Conservation (phyloP, 2,113 vertebrate genomes). For the Tragulus kanchil region DNA sequence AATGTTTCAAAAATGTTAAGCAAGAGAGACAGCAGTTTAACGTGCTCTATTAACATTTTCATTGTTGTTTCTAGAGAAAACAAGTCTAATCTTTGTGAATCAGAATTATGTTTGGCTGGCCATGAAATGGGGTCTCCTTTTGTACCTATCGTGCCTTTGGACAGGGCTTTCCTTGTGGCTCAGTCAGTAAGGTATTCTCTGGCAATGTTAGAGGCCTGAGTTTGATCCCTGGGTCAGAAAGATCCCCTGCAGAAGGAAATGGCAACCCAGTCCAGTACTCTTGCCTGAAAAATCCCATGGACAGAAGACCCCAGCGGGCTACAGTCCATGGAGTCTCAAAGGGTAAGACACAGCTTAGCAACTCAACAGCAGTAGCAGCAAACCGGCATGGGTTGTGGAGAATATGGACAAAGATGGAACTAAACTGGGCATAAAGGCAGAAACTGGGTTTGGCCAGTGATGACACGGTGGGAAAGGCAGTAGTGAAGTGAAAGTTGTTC, state of each 20-base stretch:
- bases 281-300: neutral
- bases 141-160: neutral
- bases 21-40: neutral
- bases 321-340: neutral
- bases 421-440: neutral
- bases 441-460: neutral
- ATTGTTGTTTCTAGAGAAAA: neutral
- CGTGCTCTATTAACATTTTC: neutral
- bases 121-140: slow-evolving; percentile 26
- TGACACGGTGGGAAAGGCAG: neutral
- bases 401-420: neutral
- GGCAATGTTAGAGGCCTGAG: neutral
- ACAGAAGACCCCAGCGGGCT: neutral
- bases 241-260: neutral
- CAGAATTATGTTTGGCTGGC: neutral
- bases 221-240: neutral
- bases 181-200: neutral
- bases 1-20: slow-evolving; percentile 48
- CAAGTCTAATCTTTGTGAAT: neutral
- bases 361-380: neutral
- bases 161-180: neutral
- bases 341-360: neutral
- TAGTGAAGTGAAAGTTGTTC: no score
- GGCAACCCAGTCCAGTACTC: neutral
- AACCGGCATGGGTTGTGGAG: neutral